These are phyloP conservation scores for Fragum sueziense DNA, from an alignment of 2,888 invertebrate species.

Conservation along the genomic window DNA sequence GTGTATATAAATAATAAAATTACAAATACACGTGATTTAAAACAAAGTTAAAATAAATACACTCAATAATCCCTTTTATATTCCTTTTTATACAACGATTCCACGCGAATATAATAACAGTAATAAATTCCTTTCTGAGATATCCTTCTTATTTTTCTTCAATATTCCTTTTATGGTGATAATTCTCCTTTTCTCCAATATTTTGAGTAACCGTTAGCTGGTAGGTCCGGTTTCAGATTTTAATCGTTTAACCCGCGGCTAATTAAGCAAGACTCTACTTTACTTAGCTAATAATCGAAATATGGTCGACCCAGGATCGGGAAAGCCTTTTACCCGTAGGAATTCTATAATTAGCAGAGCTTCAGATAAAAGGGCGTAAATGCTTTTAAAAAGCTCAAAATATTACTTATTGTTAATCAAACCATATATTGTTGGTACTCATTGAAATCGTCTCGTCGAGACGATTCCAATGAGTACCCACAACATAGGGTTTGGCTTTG, in stretches of 20 bases:
- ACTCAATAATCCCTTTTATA: neutral
- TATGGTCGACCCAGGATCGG: neutral
- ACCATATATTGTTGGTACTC: too few relatives aligned
- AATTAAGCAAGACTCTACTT: neutral
- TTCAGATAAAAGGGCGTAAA: too few relatives aligned
- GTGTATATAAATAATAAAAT: neutral
- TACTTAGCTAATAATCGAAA: neutral
- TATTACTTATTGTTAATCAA: too few relatives aligned
- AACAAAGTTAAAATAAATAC: neutral
- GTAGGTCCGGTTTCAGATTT: neutral
- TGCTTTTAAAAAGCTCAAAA: too few relatives aligned
- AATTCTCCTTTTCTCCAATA: neutral
- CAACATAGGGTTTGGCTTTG: too few relatives aligned
- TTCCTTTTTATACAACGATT: neutral
- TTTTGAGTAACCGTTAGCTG: neutral
- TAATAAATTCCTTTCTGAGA: neutral
- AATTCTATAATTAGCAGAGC: neutral
- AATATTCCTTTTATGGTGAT: neutral
- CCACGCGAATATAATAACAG: neutral
- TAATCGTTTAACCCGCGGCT: neutral
- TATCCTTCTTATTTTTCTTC: too few relatives aligned
- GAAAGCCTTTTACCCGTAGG: neutral
- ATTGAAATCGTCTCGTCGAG: too few relatives aligned
- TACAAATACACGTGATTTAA: too few relatives aligned
- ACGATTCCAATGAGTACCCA: too few relatives aligned